Conservation (phyloP, 2,113 vertebrate genomes). For the Pedetes capensis region DNA sequence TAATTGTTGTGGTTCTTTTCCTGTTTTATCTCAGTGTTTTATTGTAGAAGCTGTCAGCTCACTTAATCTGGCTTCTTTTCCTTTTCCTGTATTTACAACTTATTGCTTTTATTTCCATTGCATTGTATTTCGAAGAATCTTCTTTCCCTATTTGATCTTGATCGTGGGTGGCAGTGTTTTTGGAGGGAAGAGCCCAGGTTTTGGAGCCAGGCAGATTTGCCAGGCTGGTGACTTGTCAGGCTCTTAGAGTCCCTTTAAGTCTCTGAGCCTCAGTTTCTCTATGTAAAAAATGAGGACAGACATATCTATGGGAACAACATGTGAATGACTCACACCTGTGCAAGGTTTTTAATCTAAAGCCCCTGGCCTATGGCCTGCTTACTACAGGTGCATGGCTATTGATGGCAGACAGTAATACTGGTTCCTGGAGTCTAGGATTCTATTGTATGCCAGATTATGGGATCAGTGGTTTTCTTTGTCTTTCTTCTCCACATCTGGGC, state of each 20-base stretch:
- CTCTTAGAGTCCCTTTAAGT: not conserved
- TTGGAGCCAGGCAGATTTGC: not conserved
- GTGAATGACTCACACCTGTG: not conserved
- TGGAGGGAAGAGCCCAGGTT: not conserved
- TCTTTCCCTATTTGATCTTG: not conserved
- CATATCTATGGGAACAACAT: not conserved
- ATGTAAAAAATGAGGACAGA: not conserved
- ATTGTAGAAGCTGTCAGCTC: not conserved
- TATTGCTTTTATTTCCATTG: not conserved
- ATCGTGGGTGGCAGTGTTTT: accelerated
- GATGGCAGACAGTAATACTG: not conserved
- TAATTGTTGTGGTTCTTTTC: not conserved
- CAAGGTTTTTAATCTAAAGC: not conserved
- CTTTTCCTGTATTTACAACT: not conserved
- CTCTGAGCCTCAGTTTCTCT: not conserved
- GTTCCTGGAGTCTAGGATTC: not conserved
- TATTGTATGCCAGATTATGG: not conserved
- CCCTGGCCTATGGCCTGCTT: not conserved
- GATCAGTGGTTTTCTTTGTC: not conserved
- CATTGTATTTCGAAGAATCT: not conserved
- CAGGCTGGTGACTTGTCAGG: not conserved
- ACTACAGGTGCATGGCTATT: accelerated
- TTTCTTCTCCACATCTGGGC: not conserved
- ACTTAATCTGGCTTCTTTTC: not conserved
- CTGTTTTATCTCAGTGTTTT: not conserved